Base-by-base conservation (phyloP, 2,797 vertebrate species). In the Acipenser ruthenus region DNA sequence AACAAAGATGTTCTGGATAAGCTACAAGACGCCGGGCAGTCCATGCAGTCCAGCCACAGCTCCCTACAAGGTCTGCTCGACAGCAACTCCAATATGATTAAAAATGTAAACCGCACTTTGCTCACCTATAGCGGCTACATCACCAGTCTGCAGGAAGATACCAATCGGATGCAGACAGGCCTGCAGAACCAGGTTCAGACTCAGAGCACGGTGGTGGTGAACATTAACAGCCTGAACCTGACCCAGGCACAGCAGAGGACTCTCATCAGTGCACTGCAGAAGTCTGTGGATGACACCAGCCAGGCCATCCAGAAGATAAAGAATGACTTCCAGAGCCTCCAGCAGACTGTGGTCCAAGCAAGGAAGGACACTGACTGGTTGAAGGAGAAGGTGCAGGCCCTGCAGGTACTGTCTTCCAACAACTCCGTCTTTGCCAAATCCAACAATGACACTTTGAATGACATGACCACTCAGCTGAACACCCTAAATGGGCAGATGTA, bases 241-340 rank as follows among this genome's bases (percentile, higher is more conserved):
- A 98, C 95, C 12, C 95, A 98, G 77, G 85, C 86, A 18, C 94
- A 94, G 74, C 95, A 99, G 82, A 91, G 93, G 72, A 85, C 85
- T 67, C 84, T 94, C 62, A 89, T 95, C 66, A 79, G 71, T 10
- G 79, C 76, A 47, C 80, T 99, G 79, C 94, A 97, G 82, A 93
- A 81, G 60, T 93, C 93, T 0, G 84, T 96, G 74, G 95, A 96
- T 52, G 92, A 93, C 77, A 91, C 91, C 10, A 92, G 89, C 75
- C 89, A 92, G 49, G 90, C 92, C 58, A 91, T 95, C 71, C 89
- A 95, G 77, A 91, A 86, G 77, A 90, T 94, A 73, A 95, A 88
- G 75, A 92, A 83, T 13, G 93, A 97, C 77, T 94, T 93, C 74
- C 93, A 95, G 75, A 91, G 83, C 73, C 82, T 97, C 23, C 94